A percentile compares a stretch with the other conserved stretches of the same genome.
Conservation (phyloP, 2,888 invertebrate genomes). For the Platycheirus rosarum region DNA sequence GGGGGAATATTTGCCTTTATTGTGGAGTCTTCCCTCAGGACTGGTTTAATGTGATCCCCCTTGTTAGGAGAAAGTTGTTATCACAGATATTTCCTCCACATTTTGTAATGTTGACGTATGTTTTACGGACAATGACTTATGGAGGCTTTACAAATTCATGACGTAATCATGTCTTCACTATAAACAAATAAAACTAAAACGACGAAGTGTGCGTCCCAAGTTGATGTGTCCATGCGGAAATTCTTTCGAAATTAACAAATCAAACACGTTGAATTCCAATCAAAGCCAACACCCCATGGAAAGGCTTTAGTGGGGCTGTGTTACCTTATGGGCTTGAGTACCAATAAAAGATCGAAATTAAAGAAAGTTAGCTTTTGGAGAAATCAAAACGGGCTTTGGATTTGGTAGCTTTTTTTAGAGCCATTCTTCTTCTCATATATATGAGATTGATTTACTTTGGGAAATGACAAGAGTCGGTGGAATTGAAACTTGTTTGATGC, state of each 20-base stretch:
- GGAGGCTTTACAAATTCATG: neutral
- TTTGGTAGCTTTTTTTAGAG: too few relatives aligned
- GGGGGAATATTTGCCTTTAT: neutral
- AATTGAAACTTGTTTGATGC: too few relatives aligned
- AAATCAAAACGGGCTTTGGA: too few relatives aligned
- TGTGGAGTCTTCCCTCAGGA: constrained; percentile 36
- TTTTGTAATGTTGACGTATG: neutral
- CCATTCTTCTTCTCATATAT: too few relatives aligned
- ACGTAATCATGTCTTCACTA: neutral
- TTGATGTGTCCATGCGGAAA: too few relatives aligned
- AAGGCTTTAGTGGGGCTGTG: neutral
- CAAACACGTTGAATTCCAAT: neutral
- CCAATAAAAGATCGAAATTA: constrained; percentile 42
- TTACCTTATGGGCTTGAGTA: constrained; percentile 37
- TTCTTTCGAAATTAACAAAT: neutral
- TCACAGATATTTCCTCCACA: neutral
- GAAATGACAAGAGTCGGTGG: too few relatives aligned
- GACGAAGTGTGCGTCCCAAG: too few relatives aligned
- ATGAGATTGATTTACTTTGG: too few relatives aligned
- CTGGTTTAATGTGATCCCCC: constrained; percentile 38
- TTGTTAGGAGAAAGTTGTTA: constrained; percentile 39
- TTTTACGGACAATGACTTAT: neutral
- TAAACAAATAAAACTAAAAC: neutral
- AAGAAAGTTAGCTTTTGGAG: constrained; percentile 57
- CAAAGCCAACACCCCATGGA: neutral